These are phyloP conservation scores for Corapipo altera DNA, from an alignment of 2,113 vertebrate genomes.

Conservation along the genomic window DNA sequence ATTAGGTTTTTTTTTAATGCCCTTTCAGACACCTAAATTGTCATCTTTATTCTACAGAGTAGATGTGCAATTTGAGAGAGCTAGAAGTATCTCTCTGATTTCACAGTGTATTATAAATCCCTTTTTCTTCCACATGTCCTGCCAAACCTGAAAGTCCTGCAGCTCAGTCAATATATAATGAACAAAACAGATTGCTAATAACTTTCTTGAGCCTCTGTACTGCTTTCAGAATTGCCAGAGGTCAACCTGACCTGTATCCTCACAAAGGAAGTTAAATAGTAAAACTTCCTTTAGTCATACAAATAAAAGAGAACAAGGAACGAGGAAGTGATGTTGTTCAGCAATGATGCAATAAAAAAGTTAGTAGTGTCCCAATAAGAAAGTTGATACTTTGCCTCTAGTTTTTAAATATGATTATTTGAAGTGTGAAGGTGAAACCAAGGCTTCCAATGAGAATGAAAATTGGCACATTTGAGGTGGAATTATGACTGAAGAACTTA, in stretches of 20 bases:
- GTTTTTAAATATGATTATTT: constrained; percentile 7
- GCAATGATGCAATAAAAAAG: not conserved
- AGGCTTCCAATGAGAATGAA: not conserved
- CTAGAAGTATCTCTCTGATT: not conserved
- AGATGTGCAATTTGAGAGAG: not conserved
- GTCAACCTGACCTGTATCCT: constrained; percentile 29
- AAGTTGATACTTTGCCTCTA: not conserved
- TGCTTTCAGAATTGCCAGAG: not conserved
- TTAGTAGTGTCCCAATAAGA: not conserved
- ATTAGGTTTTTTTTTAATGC: not conserved
- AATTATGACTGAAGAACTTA: not conserved
- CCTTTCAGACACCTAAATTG: not conserved
- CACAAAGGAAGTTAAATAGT: constrained; percentile 20
- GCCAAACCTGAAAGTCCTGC: constrained; percentile 33
- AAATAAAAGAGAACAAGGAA: constrained; percentile 49
- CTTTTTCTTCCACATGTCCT: not conserved
- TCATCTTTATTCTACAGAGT: not conserved
- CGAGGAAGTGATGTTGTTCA: not conserved
- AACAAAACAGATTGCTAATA: constrained; percentile 24
- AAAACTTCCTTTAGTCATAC: constrained; percentile 1
- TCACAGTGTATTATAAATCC: not conserved
- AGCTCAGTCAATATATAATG: constrained; percentile 1
- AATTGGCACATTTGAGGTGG: not conserved
- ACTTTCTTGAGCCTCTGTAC: not conserved
- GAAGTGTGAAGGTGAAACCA: not conserved